Evolutionary conservation across 1,140 invertebrate genomes (phyloP), one percentile per base, ranked within the genome.

Genomic region (Cyrtorhinus lividipennis): DNA sequence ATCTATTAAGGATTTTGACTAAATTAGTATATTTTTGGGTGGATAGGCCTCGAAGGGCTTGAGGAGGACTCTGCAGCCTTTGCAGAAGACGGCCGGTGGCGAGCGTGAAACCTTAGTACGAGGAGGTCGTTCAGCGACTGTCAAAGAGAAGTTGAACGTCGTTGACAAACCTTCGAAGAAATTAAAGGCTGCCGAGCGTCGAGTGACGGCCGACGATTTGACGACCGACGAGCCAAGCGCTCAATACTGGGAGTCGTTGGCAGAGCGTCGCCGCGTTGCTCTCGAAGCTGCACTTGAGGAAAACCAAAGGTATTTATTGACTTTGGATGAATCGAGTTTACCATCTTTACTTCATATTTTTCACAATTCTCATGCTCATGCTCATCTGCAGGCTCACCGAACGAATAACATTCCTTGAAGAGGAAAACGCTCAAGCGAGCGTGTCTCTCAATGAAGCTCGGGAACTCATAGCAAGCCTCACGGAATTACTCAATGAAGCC

Each of bases 211-310:
- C 23, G 64, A 68, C 44, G 67, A 68, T 67, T 62, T 68, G 22
- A 67, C 65, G 1, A 62, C 59, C 2, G 64, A 64, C 66, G 76
- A 77, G 61, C 79, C 83, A 23, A 83, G 82, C 65, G 78, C 80
- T 68, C 79, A 80, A 65, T 86, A 86, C 70, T 87, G 83, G 83
- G 69, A 83, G 75, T 72, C 79, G 38, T 67, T 85, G 58, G 82
- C 83, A 61, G 83, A 84, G 72, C 81, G 79, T 63, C 76, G 83
- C 25, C 74, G 80, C 69, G 76, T 77, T 73, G 80, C 81, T 13
- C 69, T 86, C n/a, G 74, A 83, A 67, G 79, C 83, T 63, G 77
- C 81, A 45, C 74, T 85, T 45, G 74, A 80, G 62, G 81, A 87
- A 71, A 53, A 53, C 20, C 48, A 53, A 53, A 86, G 48, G 48